Percentiles rank a stretch among this genome's conserved stretches.
Evolutionary conservation across 1,140 invertebrate species (phyloP).

Genomic region (Megathymus violae): DNA sequence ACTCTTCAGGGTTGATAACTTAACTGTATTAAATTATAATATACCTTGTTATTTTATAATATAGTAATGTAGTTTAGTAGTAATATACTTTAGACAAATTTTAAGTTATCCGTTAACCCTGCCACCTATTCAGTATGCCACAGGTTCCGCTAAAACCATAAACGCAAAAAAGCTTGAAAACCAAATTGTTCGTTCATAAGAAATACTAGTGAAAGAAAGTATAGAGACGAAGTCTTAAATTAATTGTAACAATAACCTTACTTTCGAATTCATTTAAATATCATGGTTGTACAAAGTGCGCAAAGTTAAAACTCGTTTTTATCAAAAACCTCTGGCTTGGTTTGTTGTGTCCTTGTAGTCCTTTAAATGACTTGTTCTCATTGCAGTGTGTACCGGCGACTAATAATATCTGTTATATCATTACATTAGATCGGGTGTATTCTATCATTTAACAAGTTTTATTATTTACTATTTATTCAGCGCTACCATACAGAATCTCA

Average conservation of each 20-base stretch:
- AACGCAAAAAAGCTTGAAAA: no score
- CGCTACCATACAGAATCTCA: no score
- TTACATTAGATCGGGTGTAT: not conserved
- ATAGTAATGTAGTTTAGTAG: no score
- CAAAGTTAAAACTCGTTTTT: not conserved
- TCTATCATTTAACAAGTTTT: not conserved
- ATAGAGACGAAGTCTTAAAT: not conserved
- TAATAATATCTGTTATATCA: no score
- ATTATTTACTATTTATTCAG: no score
- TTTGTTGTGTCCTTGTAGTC: not conserved
- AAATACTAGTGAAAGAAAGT: not conserved
- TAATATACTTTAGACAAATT: no score
- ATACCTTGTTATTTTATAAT: no score
- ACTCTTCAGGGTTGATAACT: not conserved
- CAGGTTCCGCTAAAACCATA: no score
- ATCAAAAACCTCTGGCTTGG: not conserved
- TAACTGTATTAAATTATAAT: slow-evolving; percentile 1
- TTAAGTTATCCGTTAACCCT: no score
- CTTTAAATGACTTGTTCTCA: not conserved
- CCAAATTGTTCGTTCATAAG: no score
- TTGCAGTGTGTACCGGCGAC: not conserved
- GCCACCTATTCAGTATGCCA: no score
- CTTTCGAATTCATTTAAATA: not conserved
- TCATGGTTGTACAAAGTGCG: not conserved
- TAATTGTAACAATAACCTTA: not conserved